phyloP scores from a whole-genome alignment of 1,140 invertebrate species.

The Lanistes nyassanus region DNA sequence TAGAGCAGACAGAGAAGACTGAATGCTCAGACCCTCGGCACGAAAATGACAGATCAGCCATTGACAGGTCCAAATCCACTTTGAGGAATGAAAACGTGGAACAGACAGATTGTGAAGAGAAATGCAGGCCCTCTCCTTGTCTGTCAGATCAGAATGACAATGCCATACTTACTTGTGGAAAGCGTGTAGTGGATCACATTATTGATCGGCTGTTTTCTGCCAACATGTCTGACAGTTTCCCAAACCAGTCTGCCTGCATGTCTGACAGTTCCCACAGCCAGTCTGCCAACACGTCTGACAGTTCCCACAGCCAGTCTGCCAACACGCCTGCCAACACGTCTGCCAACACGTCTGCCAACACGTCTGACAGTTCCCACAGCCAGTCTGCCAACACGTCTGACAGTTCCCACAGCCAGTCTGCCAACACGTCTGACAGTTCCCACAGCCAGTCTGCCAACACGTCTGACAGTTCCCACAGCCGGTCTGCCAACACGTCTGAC shows the following conservation, averaged over 20 bases:
- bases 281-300: no score
- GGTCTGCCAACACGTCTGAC: conserved; percentile 22
- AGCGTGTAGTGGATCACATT: conserved; percentile 63
- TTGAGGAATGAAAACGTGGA: no score
- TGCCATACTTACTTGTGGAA: conserved; percentile 53
- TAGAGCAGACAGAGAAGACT: no score
- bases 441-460: conserved; percentile 29
- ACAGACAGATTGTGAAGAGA: no score
- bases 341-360: conserved; percentile 22
- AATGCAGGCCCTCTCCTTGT: neutral
- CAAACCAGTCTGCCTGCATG: neutral
- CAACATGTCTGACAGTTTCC: conserved; percentile 8
- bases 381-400: conserved; percentile 23
- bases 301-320: no score
- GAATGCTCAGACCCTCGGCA: no score
- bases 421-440: conserved; percentile 19
- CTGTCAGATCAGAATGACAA: conserved; percentile 39
- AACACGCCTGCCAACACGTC: conserved; percentile 26
- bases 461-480: no score
- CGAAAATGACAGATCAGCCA: no score
- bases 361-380: no score
- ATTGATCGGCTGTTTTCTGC: conserved; percentile 56
- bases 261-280: neutral
- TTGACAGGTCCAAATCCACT: no score
- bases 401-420: no score